A percentile compares a stretch with the other conserved stretches of the same genome.
phyloP scores from a whole-genome alignment of 2,113 vertebrate species.

The Lota lota region DNA sequence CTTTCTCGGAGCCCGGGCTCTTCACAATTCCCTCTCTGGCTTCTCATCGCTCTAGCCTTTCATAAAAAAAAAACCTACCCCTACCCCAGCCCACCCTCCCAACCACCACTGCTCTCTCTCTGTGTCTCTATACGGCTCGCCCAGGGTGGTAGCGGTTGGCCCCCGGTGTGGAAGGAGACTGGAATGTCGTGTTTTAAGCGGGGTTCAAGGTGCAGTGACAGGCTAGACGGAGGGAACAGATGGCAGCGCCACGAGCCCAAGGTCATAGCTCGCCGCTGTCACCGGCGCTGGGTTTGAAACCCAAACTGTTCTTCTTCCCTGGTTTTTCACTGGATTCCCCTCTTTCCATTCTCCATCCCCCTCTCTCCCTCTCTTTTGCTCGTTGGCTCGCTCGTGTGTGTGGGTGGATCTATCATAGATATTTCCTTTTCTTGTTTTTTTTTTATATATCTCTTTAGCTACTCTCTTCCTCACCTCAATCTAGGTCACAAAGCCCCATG shows the following conservation, averaged over 20 bases:
- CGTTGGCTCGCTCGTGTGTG: conserved; percentile 8
- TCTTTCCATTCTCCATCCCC: background rate
- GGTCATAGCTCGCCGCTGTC: conserved; percentile 68
- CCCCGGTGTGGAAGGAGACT: conserved; percentile 61
- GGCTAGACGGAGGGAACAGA: conserved; percentile 76
- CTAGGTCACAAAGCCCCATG: conserved; percentile 65
- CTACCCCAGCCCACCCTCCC: background rate
- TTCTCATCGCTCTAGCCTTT: conserved; percentile 6
- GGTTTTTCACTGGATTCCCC: conserved; percentile 16
- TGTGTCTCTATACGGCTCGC: conserved; percentile 17
- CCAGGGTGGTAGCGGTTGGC: conserved; percentile 54
- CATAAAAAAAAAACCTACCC: too few species aligned
- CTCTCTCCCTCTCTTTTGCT: conserved; percentile 24
- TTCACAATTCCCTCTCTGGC: conserved; percentile 15
- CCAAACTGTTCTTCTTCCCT: conserved; percentile 41
- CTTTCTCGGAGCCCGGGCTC: conserved; percentile 9
- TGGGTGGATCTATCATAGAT: conserved; percentile 6
- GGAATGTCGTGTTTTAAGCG: conserved; percentile 73
- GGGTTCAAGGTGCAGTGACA: conserved; percentile 73
- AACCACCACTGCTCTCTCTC: background rate
- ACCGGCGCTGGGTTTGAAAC: conserved; percentile 50
- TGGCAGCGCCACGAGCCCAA: conserved; percentile 76
- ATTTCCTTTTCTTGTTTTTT: conserved; percentile 9
- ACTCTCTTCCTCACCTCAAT: conserved; percentile 38
- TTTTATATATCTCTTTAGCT: conserved; percentile 34